phyloP scores from a whole-genome alignment of 92 coral and sea anemone genomes.

The Chrysogorgia sp. region DNA sequence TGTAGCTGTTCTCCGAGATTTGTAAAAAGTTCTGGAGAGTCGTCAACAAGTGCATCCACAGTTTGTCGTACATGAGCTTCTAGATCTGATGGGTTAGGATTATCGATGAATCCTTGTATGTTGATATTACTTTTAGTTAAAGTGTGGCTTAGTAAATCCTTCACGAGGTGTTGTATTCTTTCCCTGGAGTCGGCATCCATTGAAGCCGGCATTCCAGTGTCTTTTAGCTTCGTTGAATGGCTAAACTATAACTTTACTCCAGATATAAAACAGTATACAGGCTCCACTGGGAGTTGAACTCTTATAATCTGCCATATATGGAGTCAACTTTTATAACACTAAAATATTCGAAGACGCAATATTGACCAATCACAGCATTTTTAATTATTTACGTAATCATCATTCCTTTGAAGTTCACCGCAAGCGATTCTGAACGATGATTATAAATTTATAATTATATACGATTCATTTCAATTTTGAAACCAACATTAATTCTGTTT shows the following conservation, averaged over 20 bases:
- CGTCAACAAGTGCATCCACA: conserved; percentile 85
- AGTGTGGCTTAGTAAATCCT: conserved; percentile 78
- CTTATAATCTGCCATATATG: too few relatives aligned
- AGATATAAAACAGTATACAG: too few relatives aligned
- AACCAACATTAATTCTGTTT: too few relatives aligned
- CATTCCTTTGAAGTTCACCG: background rate
- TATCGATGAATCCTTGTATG: conserved; percentile 66
- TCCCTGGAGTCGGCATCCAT: conserved; percentile 10
- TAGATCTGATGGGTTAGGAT: conserved; percentile 59
- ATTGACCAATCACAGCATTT: background rate
- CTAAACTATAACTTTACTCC: too few relatives aligned
- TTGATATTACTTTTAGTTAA: conserved; percentile 73
- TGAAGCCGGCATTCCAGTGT: background rate
- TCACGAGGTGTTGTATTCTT: conserved; percentile 51
- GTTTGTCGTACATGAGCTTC: conserved; percentile 76
- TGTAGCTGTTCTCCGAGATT: conserved; percentile 97
- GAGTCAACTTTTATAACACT: too few relatives aligned
- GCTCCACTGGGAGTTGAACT: too few relatives aligned
- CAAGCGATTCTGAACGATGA: too few relatives aligned
- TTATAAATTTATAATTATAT: too few relatives aligned
- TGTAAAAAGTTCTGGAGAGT: conserved; percentile 77
- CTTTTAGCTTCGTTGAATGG: too few relatives aligned
- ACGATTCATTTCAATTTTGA: too few relatives aligned
- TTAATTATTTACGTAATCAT: background rate
- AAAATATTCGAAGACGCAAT: background rate